Base-by-base conservation (phyloP, 2,797 vertebrate genomes). In the Pangasius krempfi region DNA sequence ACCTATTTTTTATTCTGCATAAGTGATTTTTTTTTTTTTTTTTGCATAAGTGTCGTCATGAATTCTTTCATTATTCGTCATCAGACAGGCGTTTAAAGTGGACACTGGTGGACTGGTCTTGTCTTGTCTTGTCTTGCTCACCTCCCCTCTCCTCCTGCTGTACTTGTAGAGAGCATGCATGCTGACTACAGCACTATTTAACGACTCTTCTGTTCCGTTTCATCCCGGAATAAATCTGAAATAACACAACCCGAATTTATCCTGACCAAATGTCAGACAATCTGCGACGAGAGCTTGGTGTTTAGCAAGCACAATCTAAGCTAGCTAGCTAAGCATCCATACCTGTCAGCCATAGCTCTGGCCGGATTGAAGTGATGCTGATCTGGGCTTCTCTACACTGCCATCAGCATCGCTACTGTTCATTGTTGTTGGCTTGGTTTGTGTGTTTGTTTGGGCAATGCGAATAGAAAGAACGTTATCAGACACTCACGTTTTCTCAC, bases 311-410 rank as follows among this genome's bases (percentile, higher is more conserved):
- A 54, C 50, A 52, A 18, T 13, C 56, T 22, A 25, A 64, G 16
- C 40, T 60, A 60, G 37, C 70, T 7, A 10, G 12, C n/a, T 16
- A 64, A 58, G 70, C 68, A 60, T 47, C 54, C 70, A 75, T 22
- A 37, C 70, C 87, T 44, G 56, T 47, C 50, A 76, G 50, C 58
- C 75, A 66, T 86, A 76, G 75, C 56, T 44, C 6, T 44, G 44
- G 33, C 78, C 52, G 66, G 14, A 66, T 70, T 30, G 44, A 5
- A 79, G 47, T 20, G 62, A 89, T 76, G n/a, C 76, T 73, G 40
- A 27, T 73, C 12, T 79, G 60, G 27, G 72, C 81, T 85, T 8
- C 18, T 76, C 54, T 56, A 50, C 73, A 40, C 62, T 64, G 37
- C 73, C 70, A 25, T 70, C 27, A 60, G 22, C 16, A 44, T n/a